Conservation (phyloP, 2,113 vertebrate genomes). For the Hippopotamus amphibius region DNA sequence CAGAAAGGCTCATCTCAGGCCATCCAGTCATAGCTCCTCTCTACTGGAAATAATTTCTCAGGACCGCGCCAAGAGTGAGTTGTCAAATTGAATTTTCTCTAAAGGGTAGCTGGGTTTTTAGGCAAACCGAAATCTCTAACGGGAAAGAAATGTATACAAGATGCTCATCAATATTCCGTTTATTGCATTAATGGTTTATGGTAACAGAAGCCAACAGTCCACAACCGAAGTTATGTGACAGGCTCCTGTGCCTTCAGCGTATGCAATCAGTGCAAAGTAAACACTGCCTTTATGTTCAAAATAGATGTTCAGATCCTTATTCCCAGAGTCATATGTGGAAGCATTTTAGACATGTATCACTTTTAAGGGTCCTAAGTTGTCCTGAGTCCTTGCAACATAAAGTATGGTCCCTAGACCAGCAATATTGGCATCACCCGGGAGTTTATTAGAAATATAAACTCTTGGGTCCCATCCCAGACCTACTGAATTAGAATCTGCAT, state of each 20-base stretch:
- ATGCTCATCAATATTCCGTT: slow-evolving; percentile 48
- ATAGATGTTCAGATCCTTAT: slow-evolving; percentile 17
- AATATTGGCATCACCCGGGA: not conserved
- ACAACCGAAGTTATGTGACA: not conserved
- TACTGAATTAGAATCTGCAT: not conserved
- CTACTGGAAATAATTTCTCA: slow-evolving; percentile 55
- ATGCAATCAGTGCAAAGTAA: not conserved
- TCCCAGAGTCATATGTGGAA: not conserved
- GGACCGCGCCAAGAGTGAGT: slow-evolving; percentile 54
- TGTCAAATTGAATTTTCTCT: slow-evolving; percentile 68
- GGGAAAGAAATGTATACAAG: slow-evolving; percentile 52
- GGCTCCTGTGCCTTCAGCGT: not conserved
- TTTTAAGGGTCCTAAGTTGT: slow-evolving; percentile 20
- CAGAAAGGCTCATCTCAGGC: slow-evolving; percentile 27
- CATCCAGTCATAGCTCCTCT: not conserved
- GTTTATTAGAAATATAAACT: not conserved
- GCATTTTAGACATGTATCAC: slow-evolving; percentile 29
- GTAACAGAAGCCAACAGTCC: not conserved
- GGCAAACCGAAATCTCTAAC: slow-evolving; percentile 45
- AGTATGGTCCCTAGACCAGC: not conserved
- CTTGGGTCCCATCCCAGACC: not conserved
- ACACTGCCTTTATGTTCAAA: slow-evolving; percentile 44
- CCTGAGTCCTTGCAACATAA: not conserved
- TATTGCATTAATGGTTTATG: slow-evolving; percentile 39
- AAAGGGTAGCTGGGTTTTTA: slow-evolving; percentile 57